Percentiles rank a stretch among this genome's conserved stretches.
Conservation (phyloP, 2,113 vertebrate genomes). For the Clupea harengus region DNA sequence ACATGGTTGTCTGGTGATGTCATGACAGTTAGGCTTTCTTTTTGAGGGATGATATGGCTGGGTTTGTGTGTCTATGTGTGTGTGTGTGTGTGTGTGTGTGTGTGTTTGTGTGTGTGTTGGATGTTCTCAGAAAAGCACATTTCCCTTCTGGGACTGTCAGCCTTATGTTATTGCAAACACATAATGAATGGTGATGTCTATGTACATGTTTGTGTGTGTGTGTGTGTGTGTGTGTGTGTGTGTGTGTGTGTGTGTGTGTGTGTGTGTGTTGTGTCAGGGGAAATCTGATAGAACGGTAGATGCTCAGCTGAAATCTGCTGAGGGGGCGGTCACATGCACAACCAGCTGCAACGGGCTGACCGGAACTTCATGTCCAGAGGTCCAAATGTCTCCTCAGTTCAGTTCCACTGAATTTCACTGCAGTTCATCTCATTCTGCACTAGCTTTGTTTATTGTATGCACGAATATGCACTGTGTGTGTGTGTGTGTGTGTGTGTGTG, state of each 20-base stretch:
- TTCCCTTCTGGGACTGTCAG: neutral
- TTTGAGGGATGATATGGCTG: neutral
- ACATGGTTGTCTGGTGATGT: slow-evolving; percentile 4
- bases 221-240: slow-evolving; percentile 12
- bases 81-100: neutral
- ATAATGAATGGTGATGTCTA: neutral
- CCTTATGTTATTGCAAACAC: neutral
- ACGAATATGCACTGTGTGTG: neutral
- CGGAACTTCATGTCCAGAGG: neutral
- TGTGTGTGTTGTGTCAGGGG: neutral
- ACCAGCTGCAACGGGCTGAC: neutral
- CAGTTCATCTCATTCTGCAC: neutral
- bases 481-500: neutral
- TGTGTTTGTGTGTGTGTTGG: neutral
- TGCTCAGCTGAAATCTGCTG: neutral
- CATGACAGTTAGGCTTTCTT: neutral
- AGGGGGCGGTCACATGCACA: neutral
- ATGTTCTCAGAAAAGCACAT: neutral
- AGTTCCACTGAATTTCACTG: neutral
- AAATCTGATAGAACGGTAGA: neutral
- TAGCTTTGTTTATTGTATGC: neutral
- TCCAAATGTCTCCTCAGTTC: neutral
- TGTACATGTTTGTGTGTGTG: neutral
- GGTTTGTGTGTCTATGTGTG: neutral
- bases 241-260: too few species aligned